Evolutionary conservation across 2,113 vertebrate genomes (phyloP).

Genomic region (Pogonocichla stellata): DNA sequence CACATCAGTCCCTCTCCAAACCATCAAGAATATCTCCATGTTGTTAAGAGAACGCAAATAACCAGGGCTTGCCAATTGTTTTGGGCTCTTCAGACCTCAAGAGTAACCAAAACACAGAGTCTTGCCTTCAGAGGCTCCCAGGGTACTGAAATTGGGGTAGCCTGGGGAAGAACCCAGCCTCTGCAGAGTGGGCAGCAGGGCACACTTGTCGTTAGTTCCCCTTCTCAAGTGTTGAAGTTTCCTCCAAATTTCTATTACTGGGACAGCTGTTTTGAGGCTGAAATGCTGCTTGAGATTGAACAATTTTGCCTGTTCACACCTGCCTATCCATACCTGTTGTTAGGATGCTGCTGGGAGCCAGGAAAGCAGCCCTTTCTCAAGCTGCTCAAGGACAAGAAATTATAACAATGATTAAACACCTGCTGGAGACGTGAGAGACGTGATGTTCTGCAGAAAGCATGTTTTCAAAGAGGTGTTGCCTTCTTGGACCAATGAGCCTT

Average conservation of each 20-base stretch:
- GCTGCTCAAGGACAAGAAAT: too few relatives aligned
- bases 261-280: not conserved
- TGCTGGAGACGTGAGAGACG: too few relatives aligned
- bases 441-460: too few relatives aligned
- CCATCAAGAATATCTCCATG: not conserved
- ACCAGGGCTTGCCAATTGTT: not conserved
- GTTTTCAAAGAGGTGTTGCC: too few relatives aligned
- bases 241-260: not conserved
- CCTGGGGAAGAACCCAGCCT: not conserved
- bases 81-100: not conserved
- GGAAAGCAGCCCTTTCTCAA: too few relatives aligned
- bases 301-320: not conserved
- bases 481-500: too few relatives aligned
- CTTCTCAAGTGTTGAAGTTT: not conserved
- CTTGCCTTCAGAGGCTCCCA: not conserved
- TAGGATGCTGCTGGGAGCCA: too few relatives aligned
- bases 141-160: not conserved
- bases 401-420: too few relatives aligned
- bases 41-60: not conserved
- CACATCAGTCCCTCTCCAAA: not conserved
- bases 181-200: not conserved
- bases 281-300: not conserved
- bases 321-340: too few relatives aligned
- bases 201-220: not conserved
- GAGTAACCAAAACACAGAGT: not conserved